A percentile compares a stretch with the other conserved stretches of the same genome.
Conservation (phyloP, 2,888 invertebrate genomes). For the Rhopalosiphum nymphaeae region DNA sequence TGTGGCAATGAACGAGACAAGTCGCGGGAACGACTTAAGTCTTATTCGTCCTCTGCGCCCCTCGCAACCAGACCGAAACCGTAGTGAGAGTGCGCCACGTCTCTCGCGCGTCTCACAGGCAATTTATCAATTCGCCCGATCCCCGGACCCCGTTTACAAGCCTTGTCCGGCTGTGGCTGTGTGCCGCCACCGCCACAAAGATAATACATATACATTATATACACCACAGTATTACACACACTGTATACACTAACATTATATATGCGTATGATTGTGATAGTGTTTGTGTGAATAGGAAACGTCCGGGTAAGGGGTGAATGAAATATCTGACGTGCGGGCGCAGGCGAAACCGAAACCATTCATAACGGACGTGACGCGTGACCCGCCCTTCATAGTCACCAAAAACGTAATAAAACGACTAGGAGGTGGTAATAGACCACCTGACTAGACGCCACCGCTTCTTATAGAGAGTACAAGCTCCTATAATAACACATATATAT, state of each 20-base stretch:
- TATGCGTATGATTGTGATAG: background rate
- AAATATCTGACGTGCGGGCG: slow-evolving; percentile 49
- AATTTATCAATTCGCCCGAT: slow-evolving; percentile 56
- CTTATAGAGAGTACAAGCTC: background rate
- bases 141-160: slow-evolving; percentile 1
- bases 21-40: slow-evolving; percentile 25
- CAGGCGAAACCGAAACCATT: slow-evolving; percentile 46
- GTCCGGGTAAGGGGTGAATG: background rate
- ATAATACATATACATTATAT: background rate
- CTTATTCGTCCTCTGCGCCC: background rate
- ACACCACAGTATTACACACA: background rate
- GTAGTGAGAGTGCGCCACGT: background rate
- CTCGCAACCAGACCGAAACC: background rate
- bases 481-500: background rate
- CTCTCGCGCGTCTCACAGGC: slow-evolving; percentile 22
- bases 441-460: background rate
- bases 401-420: slow-evolving; percentile 20
- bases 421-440: background rate
- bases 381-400: background rate
- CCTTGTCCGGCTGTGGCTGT: background rate
- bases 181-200: background rate
- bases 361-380: slow-evolving; percentile 51
- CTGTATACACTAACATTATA: background rate
- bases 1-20: background rate
- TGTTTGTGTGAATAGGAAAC: background rate